A percentile compares a stretch with the other conserved stretches of the same genome.
These are phyloP conservation scores for Beris morrisii DNA, from an alignment of 2,888 invertebrate species.

Conservation along the genomic window DNA sequence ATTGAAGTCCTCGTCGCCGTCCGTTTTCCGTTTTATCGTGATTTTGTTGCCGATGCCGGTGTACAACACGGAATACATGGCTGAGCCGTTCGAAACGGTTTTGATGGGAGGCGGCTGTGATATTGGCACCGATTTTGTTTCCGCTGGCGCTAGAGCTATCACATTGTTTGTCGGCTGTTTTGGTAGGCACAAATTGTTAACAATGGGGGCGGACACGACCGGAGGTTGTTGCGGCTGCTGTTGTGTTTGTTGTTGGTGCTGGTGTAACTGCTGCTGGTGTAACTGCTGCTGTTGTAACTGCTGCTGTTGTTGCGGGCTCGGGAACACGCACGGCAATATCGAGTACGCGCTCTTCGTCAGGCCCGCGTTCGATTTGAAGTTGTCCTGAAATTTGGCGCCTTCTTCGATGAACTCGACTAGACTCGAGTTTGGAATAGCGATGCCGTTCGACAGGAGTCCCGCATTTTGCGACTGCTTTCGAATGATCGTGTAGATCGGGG, in stretches of 20 bases:
- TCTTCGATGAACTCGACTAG: slow-evolving; percentile 77
- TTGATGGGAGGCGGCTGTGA: slow-evolving; percentile 47
- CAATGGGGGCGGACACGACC: slow-evolving; percentile 52
- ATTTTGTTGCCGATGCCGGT: slow-evolving; percentile 81
- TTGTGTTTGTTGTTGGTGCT: too few species aligned
- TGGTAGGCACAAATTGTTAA: slow-evolving; percentile 37
- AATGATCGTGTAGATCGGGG: slow-evolving; percentile 63
- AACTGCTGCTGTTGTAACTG: background rate
- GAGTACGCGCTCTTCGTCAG: slow-evolving; percentile 74
- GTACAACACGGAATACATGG: slow-evolving; percentile 77
- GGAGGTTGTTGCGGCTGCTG: too few species aligned
- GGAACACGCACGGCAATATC: slow-evolving; percentile 73
- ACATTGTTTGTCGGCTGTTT: slow-evolving; percentile 34
- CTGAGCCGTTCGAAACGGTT: slow-evolving; percentile 62
- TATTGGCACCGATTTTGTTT: slow-evolving; percentile 39
- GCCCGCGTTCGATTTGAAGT: slow-evolving; percentile 72
- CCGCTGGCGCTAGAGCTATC: slow-evolving; percentile 31
- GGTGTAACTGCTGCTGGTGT: background rate
- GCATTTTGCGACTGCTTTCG: slow-evolving; percentile 58
- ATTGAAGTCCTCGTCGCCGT: slow-evolving; percentile 60
- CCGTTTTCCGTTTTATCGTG: slow-evolving; percentile 77
- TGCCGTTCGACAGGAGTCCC: slow-evolving; percentile 40
- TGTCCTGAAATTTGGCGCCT: slow-evolving; percentile 76
- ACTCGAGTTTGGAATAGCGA: slow-evolving; percentile 57
- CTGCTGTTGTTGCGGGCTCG: slow-evolving; percentile 58